Conservation (phyloP, 2,797 vertebrate genomes). For the Chanos chanos region DNA sequence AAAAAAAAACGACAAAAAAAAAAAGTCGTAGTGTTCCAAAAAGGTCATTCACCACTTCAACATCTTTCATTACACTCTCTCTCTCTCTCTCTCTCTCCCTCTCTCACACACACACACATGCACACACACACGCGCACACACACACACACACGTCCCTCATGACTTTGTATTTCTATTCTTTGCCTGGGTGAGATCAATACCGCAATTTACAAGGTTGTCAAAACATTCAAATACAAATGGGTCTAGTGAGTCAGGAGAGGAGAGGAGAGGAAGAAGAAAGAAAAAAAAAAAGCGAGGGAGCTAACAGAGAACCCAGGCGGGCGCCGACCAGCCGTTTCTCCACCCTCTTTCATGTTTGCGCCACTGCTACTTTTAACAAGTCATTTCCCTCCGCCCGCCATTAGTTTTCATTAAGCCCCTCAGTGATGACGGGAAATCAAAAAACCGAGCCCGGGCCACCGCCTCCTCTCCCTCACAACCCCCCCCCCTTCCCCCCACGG, state of each 20-base stretch:
- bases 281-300: background rate
- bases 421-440: conserved; percentile 69
- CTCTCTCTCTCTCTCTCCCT: conserved; percentile 1
- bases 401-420: conserved; percentile 71
- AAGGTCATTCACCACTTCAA: conserved; percentile 33
- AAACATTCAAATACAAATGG: conserved; percentile 56
- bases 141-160: conserved; percentile 9
- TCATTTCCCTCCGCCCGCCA: conserved; percentile 58
- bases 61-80: conserved; percentile 41
- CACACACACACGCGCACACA: background rate
- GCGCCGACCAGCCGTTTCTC: background rate
- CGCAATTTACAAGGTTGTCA: conserved; percentile 54
- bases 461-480: conserved; percentile 44
- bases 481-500: conserved; percentile 51
- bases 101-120: background rate
- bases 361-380: conserved; percentile 48
- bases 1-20: conserved; percentile 18
- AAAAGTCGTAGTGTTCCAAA: conserved; percentile 11
- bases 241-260: conserved; percentile 24
- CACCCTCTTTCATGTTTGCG: conserved; percentile 25
- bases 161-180: conserved; percentile 48
- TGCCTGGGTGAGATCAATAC: conserved; percentile 47
- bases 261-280: background rate
- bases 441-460: conserved; percentile 50
- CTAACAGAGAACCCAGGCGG: background rate